Evolutionary conservation across 2,797 vertebrate genomes (phyloP).

Genomic region (Molossus molossus): DNA sequence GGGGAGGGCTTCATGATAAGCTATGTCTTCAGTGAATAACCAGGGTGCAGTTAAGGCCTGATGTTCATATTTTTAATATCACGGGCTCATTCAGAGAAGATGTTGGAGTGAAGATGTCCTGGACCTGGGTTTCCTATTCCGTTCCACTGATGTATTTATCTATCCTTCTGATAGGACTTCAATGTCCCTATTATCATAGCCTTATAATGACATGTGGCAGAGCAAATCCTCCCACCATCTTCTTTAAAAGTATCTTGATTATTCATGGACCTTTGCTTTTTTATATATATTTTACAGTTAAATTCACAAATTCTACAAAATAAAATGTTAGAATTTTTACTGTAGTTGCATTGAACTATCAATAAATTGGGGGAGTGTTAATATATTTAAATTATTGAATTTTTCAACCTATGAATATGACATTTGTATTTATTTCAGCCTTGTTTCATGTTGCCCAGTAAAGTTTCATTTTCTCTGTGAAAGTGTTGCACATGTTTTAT

Average conservation of each 20-base stretch:
- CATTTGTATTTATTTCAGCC: conserved; percentile 6
- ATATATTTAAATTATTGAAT: conserved; percentile 26
- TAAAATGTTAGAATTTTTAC: conserved; percentile 12
- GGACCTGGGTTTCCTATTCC: background rate
- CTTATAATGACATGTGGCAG: conserved; percentile 12
- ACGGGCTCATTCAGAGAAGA: background rate
- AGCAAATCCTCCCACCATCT: background rate
- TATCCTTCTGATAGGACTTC: background rate
- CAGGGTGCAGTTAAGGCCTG: background rate
- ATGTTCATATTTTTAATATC: background rate
- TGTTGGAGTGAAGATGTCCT: background rate
- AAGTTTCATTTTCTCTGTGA: conserved; percentile 6
- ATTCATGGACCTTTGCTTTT: conserved; percentile 14
- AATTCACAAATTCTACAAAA: background rate
- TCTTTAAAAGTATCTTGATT: conserved; percentile 29
- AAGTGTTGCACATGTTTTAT: conserved; percentile 18
- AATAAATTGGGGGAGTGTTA: background rate
- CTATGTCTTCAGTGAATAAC: background rate
- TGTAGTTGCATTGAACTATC: background rate
- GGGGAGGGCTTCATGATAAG: background rate
- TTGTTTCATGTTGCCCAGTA: background rate
- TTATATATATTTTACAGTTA: background rate
- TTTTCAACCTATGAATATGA: background rate
- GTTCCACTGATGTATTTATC: background rate
- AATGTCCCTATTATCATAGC: background rate